Base-by-base conservation (phyloP, 2,888 invertebrate genomes). In the Phengaris arion region DNA sequence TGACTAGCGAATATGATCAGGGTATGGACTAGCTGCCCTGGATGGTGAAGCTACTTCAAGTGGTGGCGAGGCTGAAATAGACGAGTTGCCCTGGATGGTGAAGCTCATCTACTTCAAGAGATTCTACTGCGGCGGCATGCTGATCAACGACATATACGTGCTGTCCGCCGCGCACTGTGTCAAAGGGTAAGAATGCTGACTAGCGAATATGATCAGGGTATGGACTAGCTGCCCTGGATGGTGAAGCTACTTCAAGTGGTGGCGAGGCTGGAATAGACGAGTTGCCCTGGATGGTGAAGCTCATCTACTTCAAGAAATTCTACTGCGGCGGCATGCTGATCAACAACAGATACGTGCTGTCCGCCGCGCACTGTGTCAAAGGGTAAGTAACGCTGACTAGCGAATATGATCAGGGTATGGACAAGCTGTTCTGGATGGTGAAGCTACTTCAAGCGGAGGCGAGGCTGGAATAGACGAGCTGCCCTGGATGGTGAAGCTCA, bases 41-140 rank as follows among this genome's bases (percentile, higher is more conserved):
- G 51, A 10, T 51, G 51, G 9, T 51, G 51, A 51, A 10, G 1
- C 22, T 22, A 22, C 22, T n/a, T n/a, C n/a, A n/a, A n/a, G n/a
- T n/a, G 98, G 98, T 0, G 94, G 95, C 75, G 95, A 96, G 22
- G 95, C 97, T 0, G 95, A 95, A 57, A 92, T 95, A 81, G 96
- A 97, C 85, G 97, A 97, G 88, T 98, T 96, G 87, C 98, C 98
- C 6, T 98, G 98, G 98, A 97, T 98, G 95, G 97, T 96, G 15
- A 95, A 97, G 75, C 93, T 98, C 74, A 96, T 96, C 4, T 98
- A 98, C 90, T 96, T 98, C 90, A 97, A 97, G 88, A 94, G 96
- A 83, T 98, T 98, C 92, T 98, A 98, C 89, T 98, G 98, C 84
- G 98, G 98, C 13, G 98, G 97, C 70, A 97, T 97, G 90, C 94